phyloP scores from a whole-genome alignment of 2,797 vertebrate species.

The Potorous gilbertii region DNA sequence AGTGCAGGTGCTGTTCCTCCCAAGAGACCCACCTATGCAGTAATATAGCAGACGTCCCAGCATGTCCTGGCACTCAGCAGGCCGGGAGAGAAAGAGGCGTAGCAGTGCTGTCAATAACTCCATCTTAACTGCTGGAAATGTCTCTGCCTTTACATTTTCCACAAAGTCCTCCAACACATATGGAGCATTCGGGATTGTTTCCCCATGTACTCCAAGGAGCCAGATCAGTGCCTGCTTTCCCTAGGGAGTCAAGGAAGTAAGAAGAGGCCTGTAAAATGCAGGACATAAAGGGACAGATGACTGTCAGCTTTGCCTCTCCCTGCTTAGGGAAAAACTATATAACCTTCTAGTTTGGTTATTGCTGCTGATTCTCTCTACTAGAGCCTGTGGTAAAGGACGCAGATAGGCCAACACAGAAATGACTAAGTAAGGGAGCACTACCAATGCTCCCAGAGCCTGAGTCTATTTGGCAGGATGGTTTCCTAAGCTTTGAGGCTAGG shows the following conservation, averaged over 20 bases:
- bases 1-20: background rate
- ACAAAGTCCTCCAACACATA: slow-evolving; percentile 94
- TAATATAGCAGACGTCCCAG: slow-evolving; percentile 92
- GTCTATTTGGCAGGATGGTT: slow-evolving; percentile 3
- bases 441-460: background rate
- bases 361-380: background rate
- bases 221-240: slow-evolving; percentile 95
- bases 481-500: slow-evolving; percentile 21
- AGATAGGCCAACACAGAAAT: background rate
- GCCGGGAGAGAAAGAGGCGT: slow-evolving; percentile 92
- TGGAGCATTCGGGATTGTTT: slow-evolving; percentile 89
- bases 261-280: background rate
- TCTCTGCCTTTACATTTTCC: slow-evolving; percentile 90
- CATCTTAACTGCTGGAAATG: slow-evolving; percentile 90
- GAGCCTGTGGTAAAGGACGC: background rate
- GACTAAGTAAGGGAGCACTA: background rate
- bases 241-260: slow-evolving; percentile 79
- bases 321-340: background rate
- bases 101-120: slow-evolving; percentile 92
- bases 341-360: background rate
- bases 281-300: background rate
- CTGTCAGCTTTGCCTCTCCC: background rate
- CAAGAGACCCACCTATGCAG: slow-evolving; percentile 89
- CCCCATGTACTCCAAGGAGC: slow-evolving; percentile 93
- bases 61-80: slow-evolving; percentile 95